phyloP scores from a whole-genome alignment of 2,888 invertebrate genomes.

The Rotaria sp. region DNA sequence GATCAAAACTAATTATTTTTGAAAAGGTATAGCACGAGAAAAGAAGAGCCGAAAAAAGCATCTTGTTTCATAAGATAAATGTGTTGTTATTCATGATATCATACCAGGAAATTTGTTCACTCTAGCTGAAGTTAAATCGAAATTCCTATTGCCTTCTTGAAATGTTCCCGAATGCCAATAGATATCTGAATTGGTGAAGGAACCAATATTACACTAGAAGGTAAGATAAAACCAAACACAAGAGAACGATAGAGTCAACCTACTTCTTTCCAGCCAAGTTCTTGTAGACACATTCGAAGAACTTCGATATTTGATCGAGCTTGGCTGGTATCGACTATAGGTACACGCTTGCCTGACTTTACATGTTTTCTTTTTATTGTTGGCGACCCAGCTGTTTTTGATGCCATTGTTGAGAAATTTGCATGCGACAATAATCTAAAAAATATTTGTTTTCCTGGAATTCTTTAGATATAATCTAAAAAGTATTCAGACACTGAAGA shows the following conservation, averaged over 20 bases:
- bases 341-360: constrained; percentile 25
- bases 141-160: constrained; percentile 49
- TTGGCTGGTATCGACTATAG: constrained; percentile 55
- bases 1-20: too few species aligned
- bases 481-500: too few species aligned
- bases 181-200: constrained; percentile 54
- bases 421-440: background rate
- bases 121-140: constrained; percentile 43
- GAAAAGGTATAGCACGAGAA: too few species aligned
- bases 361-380: background rate
- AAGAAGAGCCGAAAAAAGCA: too few species aligned
- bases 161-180: constrained; percentile 57
- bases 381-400: background rate
- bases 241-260: background rate
- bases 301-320: constrained; percentile 56
- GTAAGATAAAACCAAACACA: background rate
- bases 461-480: background rate
- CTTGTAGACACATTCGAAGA: constrained; percentile 53
- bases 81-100: background rate
- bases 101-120: constrained; percentile 58
- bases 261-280: constrained; percentile 55
- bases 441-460: background rate
- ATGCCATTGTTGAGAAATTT: background rate
- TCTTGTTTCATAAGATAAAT: too few species aligned
- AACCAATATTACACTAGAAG: constrained; percentile 51